Percentiles rank a stretch among this genome's conserved stretches.
These are phyloP conservation scores for Drosophila greeni DNA, from an alignment of 2,888 invertebrate genomes.

Conservation along the genomic window DNA sequence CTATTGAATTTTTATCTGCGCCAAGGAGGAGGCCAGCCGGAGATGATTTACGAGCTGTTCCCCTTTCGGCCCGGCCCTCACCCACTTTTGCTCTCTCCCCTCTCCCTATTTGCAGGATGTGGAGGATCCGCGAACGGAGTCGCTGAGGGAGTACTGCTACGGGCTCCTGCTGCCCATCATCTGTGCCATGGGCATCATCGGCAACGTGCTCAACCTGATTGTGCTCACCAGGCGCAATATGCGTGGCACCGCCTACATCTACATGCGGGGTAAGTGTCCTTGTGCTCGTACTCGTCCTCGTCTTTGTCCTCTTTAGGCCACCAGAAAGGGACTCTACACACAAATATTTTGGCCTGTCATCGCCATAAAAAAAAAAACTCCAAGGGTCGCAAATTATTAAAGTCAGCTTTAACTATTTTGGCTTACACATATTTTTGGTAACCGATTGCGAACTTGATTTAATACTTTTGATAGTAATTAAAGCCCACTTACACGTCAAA, in stretches of 20 bases:
- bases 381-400: not conserved
- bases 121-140: slow-evolving; percentile 82
- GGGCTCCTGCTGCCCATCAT: slow-evolving; percentile 85
- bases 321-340: not conserved
- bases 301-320: not conserved
- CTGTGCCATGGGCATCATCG: slow-evolving; percentile 86
- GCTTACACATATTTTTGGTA: not conserved
- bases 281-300: not conserved
- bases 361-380: not conserved
- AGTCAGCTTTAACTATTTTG: not conserved
- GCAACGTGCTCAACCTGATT: slow-evolving; percentile 87
- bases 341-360: slow-evolving; percentile 1
- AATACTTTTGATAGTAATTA: not conserved
- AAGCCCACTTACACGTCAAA: too few species aligned
- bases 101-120: slow-evolving; percentile 55
- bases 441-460: not conserved
- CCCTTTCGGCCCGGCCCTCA: slow-evolving; percentile 15
- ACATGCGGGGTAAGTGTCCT: slow-evolving; percentile 84
- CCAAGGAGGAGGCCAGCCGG: slow-evolving; percentile 32
- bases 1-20: slow-evolving; percentile 72
- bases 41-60: slow-evolving; percentile 64
- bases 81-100: not conserved
- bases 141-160: slow-evolving; percentile 82
- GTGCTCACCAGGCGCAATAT: slow-evolving; percentile 88
- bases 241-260: slow-evolving; percentile 89